Base-by-base conservation (phyloP, 1,140 invertebrate species). In the Drosophila auraria region DNA sequence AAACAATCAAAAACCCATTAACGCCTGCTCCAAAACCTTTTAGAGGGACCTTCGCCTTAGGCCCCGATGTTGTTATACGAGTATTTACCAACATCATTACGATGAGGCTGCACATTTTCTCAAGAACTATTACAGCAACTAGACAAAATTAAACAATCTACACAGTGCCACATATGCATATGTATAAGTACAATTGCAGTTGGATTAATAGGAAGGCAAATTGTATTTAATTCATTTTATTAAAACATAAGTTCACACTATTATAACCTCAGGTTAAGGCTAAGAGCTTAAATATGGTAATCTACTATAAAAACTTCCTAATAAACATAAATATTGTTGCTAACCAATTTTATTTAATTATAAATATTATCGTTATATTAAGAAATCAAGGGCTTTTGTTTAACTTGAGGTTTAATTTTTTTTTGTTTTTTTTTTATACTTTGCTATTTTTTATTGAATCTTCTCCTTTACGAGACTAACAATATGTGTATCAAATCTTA, bases 71-170 rank as follows among this genome's bases (percentile, higher is more conserved):
- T 83, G 68, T 65, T 51, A 51, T 69, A 61, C 51, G 74, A 81
- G 68, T 86, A 79, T 89, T 89, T 89, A 90, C 78, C 70, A 79
- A 82, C 86, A 89, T 79, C 78, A 84, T 82, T 90, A 82, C 75
- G 78, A 89, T 89, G 86, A 89, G 82, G 75, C 78, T 82, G 84
- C 86, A 89, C 71, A 90, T 79, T 91, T 89, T 89, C 86, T 73
- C 76, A 62, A 90, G 82, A 89, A 89, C 74, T 87, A 87, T 87
- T 82, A 87, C 76, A 68, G 71, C 63, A 76, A 87, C 83, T 89
- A 78, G 83, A 80, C 70, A 81, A 78, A 84, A 84, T 81, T 84
- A 89, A 81, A 89, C 84, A 83, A 74, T 74, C 68, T 49, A 36
- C 30, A 38, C 30, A 56, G 17, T 17, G 71, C 23, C 17, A 27